A percentile compares a stretch with the other conserved stretches of the same genome.
Conservation (phyloP, 2,888 invertebrate species). For the Ctena decussata region DNA sequence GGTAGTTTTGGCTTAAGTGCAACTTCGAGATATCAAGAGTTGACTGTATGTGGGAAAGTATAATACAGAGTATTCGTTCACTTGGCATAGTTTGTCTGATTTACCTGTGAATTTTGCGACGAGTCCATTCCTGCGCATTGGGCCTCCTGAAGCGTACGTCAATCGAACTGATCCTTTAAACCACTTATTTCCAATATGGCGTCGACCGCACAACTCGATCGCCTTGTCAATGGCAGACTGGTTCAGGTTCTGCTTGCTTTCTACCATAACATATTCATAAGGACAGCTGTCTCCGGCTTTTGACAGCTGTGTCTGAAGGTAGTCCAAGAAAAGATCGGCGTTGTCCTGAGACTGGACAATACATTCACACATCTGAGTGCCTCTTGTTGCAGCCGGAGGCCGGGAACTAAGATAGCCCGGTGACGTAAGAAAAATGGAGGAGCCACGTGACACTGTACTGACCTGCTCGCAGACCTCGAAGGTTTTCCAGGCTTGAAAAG, state of each 20-base stretch:
- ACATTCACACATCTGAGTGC: conserved; percentile 64
- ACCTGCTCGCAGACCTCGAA: conserved; percentile 60
- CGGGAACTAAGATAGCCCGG: conserved; percentile 52
- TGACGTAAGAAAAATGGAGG: conserved; percentile 59
- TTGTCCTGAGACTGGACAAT: conserved; percentile 58
- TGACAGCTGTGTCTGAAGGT: conserved; percentile 56
- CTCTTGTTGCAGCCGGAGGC: conserved; percentile 19
- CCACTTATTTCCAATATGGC: conserved; percentile 47
- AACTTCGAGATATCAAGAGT: too few species aligned
- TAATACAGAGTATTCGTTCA: too few species aligned
- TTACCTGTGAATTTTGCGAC: conserved; percentile 61
- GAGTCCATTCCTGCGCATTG: conserved; percentile 56
- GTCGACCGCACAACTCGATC: conserved; percentile 59
- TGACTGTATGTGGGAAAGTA: too few species aligned
- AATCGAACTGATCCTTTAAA: conserved; percentile 51
- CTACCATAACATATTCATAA: conserved; percentile 57
- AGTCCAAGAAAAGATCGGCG: conserved; percentile 59
- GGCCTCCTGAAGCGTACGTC: conserved; percentile 60
- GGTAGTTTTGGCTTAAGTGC: too few species aligned
- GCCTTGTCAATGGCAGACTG: conserved; percentile 51
- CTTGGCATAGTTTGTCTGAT: too few species aligned
- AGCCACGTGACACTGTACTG: conserved; percentile 47
- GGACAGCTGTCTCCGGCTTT: conserved; percentile 51
- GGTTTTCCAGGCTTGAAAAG: conserved; percentile 53
- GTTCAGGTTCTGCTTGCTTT: conserved; percentile 56